Evolutionary conservation across 2,888 invertebrate species (phyloP), one percentile per base, ranked within the genome.

Genomic region (Polydrusus tereticollis): DNA sequence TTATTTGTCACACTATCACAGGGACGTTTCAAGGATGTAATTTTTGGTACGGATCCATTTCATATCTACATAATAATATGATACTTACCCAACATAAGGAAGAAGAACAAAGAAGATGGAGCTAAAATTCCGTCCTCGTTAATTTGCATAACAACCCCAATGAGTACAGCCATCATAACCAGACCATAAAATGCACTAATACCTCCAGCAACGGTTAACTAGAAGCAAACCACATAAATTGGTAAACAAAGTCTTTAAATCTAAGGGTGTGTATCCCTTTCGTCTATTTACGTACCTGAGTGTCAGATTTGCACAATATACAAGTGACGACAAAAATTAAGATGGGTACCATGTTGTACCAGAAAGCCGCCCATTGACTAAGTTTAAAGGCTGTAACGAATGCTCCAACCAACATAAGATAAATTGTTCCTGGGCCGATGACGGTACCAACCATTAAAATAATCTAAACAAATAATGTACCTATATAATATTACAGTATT

Each of bases 111-210:
- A 6, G 94, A 93, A 0, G 94, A 92, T 0, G 96, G 96, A 0
- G 95, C 94, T 18, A 93, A 80, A 81, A 91, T 89, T 3, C 96
- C 96, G 81, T 95, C 94, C 71, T 92, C 89, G 0, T 90, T 87
- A 70, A 95, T 93, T 86, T 95, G 94, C 1, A 95, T 87, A 65
- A 90, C 88, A 62, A 95, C 91, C 57, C 94, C 94, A 52, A 95
- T 91, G 23, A 96, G 86, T 0, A 96, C 96, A 33, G 95, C 90
- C 88, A 95, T 90, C 96, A 96, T 96, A 6, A 96, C 88, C 82
- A 96, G 88, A 0, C 93, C 93, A 83, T 96, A 96, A 0, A 91
- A 77, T 3, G 92, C 90, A 29, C 95, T 94, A 66, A 96, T 91
- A 2, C 92, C 80, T 69, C 91, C 92, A 0, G 96, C 96, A 38